Conservation (phyloP, 2,888 invertebrate genomes). For the Folsomia manolachei region DNA sequence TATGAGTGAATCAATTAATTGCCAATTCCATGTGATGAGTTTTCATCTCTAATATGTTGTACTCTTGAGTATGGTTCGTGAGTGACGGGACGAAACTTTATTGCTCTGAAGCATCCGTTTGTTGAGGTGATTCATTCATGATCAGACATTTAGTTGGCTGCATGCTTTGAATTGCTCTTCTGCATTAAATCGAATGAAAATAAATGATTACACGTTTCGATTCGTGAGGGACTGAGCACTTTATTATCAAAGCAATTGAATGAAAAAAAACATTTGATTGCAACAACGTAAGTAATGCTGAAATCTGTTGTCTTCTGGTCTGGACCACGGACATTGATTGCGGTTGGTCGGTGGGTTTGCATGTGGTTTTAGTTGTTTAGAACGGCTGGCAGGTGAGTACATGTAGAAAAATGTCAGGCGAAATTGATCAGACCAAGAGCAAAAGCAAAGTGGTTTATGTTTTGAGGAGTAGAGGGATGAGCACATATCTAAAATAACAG, state of each 20-base stretch:
- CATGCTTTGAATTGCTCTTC: not conserved
- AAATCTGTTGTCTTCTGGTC: not conserved
- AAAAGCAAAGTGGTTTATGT: too few relatives aligned
- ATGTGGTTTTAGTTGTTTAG: not conserved
- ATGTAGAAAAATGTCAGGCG: not conserved
- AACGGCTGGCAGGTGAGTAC: not conserved
- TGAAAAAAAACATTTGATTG: conserved; percentile 14
- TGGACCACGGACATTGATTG: not conserved
- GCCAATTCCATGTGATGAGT: too few relatives aligned
- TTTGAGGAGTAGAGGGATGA: not conserved
- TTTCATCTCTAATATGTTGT: not conserved
- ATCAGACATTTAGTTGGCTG: too few relatives aligned
- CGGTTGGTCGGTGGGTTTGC: not conserved
- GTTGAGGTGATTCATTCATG: not conserved
- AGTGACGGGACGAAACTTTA: not conserved
- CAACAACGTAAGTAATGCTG: not conserved
- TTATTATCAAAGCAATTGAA: conserved; percentile 25
- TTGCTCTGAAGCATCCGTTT: not conserved
- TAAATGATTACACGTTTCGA: conserved; percentile 34
- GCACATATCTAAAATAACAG: not conserved
- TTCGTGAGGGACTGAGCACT: conserved; percentile 33
- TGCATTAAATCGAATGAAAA: not conserved
- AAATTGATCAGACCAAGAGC: not conserved
- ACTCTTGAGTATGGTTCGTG: not conserved
- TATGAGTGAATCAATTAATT: not conserved